Conservation (phyloP, 2,113 vertebrate genomes). For the Eptesicus fuscus region DNA sequence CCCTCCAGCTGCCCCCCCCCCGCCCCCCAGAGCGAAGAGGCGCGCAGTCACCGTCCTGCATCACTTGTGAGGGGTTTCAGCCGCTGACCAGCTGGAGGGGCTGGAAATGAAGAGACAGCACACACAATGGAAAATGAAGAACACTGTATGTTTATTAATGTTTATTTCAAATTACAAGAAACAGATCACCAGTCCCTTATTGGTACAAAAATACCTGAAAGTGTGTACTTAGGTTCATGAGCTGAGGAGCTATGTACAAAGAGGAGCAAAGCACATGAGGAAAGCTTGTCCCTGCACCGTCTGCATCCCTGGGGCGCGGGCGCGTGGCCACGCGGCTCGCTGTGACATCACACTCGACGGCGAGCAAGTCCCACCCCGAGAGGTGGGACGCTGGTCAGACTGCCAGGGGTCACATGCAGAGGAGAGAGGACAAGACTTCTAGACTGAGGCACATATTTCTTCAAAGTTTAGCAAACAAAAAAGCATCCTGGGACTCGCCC, state of each 20-base stretch:
- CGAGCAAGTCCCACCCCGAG: constrained; percentile 80
- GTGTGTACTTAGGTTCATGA: constrained; percentile 95
- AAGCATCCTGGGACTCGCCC: constrained; percentile 47
- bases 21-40: rapidly evolving
- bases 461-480: constrained; percentile 84
- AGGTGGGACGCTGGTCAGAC: constrained; percentile 80
- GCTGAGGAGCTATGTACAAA: constrained; percentile 94
- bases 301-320: constrained; percentile 89
- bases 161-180: constrained; percentile 99
- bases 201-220: constrained; percentile 99
- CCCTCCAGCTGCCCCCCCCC: too few relatives aligned
- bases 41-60: rapidly evolving
- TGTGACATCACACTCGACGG: constrained; percentile 81
- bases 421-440: constrained; percentile 84
- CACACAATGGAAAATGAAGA: constrained; percentile 82
- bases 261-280: constrained; percentile 92
- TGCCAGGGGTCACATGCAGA: constrained; percentile 85
- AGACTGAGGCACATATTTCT: constrained; percentile 87
- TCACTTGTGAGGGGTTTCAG: not conserved
- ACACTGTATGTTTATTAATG: constrained; percentile 88
- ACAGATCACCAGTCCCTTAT: constrained; percentile 98
- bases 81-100: not conserved
- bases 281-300: constrained; percentile 86
- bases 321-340: constrained; percentile 83
- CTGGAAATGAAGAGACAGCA: not conserved